Conservation (phyloP, 2,113 vertebrate species). For the Brachyhypopomus occidentalis region DNA sequence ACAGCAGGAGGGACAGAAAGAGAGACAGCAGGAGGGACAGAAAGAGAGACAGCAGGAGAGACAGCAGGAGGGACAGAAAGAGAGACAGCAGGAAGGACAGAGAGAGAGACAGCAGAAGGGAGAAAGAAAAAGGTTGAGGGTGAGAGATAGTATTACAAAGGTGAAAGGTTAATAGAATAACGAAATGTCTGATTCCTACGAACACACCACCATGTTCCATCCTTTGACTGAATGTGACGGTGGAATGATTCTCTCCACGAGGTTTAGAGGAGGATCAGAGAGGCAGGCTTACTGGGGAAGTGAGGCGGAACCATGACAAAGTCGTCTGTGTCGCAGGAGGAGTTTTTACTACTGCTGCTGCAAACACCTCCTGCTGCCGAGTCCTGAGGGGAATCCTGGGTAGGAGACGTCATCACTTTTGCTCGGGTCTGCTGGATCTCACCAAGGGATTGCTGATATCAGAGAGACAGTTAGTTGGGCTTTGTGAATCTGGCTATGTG, state of each 20-base stretch:
- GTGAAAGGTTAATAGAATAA: not conserved
- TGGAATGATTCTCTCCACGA: not conserved
- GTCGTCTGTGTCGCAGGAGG: conserved; percentile 94
- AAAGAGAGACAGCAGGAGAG: too few relatives aligned
- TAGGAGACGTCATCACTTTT: conserved; percentile 84
- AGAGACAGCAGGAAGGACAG: too few relatives aligned
- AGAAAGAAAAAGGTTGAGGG: too few relatives aligned
- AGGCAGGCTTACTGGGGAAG: conserved; percentile 81
- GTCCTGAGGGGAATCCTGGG: conserved; percentile 81
- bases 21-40: too few relatives aligned
- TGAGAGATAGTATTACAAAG: too few relatives aligned
- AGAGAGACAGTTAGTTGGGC: not conserved
- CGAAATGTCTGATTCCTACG: not conserved
- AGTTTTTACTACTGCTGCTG: conserved; percentile 91
- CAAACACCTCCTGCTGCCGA: conserved; percentile 85
- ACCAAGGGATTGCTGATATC: conserved; percentile 84
- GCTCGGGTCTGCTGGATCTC: conserved; percentile 87
- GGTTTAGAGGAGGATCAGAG: not conserved
- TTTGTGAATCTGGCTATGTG: too few relatives aligned
- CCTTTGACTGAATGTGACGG: not conserved
- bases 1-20: too few relatives aligned
- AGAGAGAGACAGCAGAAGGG: too few relatives aligned
- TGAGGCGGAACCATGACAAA: conserved; percentile 96
- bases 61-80: too few relatives aligned
- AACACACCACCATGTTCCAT: conserved; percentile 11